Evolutionary conservation across 2,113 vertebrate species (phyloP), one percentile per base, ranked within the genome.

Genomic region (Lanius ludovicianus): DNA sequence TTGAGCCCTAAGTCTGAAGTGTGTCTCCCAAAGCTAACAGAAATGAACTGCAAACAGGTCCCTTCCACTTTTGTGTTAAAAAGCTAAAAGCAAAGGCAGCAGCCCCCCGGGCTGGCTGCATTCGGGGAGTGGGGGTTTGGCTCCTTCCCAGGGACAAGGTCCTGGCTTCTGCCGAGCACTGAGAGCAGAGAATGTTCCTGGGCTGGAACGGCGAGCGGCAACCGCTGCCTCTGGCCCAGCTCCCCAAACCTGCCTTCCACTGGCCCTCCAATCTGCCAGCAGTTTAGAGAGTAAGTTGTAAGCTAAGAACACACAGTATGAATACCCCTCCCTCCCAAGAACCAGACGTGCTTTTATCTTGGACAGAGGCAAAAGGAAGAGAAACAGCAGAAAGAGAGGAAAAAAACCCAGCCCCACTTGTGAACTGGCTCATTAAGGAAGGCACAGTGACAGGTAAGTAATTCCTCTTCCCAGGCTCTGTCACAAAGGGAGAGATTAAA

Each of bases 171-270:
- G 89, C 96, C 95, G 96, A 97, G 98, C 97, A 97, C 97, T 98
- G 98, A 94, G 97, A 97, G 97, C 97, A 98, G 98, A 96, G 97
- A 98, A 98, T 90, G 97, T 96, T 98, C 97, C 96, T 97, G 87
- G 93, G 97, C 97, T 98, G 98, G 96, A 97, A 97, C 95, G 85
- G 98, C 97, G 52, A 86, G 97, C 94, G n/a, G 95, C 97, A 90
- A 89, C 86, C 65, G n/a, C 97, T 98, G 98, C 98, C 98, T 52
- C 37, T 0, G 7, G 69, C 82, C 98, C 98, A 98, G 77, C 57
- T n/a, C 90, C 96, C 96, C 97, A 95, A 97, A 96, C 95, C 96
- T 97, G 95, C 95, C 96, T 96, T 59, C 31, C 95, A 93, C 96
- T 96, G 97, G 91, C 96, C 96, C 94, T 97, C 83, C 97, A 92